These are phyloP conservation scores for Aurelia aurita complex sp. Pacific DNA, from an alignment of 30 jellyfish, hydroid and myxozoan species.

Conservation along the genomic window DNA sequence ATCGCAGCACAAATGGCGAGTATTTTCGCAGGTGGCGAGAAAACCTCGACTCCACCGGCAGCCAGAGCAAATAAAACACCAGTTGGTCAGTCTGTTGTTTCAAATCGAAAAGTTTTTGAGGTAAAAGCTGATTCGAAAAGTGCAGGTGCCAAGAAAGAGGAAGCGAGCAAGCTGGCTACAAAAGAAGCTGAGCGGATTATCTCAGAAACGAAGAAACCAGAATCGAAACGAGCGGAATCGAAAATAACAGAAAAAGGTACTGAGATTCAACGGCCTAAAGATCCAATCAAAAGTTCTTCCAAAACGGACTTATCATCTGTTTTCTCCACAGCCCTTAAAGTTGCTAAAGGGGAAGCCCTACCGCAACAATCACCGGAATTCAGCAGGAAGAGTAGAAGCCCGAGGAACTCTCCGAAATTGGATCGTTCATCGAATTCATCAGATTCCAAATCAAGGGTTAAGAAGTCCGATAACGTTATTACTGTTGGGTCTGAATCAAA, in stretches of 20 bases:
- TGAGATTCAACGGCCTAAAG: slow-evolving; percentile 7
- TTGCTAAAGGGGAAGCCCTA: slow-evolving; percentile 52
- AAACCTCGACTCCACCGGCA: slow-evolving; percentile 29
- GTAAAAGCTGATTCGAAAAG: not conserved
- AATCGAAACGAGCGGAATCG: not conserved
- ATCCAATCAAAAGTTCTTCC: not conserved
- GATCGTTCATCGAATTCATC: slow-evolving; percentile 21
- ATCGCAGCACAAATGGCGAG: slow-evolving; percentile 99
- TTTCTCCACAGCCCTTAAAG: slow-evolving; percentile 41
- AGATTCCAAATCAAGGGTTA: slow-evolving; percentile 10
- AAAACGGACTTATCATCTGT: slow-evolving; percentile 17
- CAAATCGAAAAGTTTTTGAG: slow-evolving; percentile 40
- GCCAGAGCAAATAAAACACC: slow-evolving; percentile 24
- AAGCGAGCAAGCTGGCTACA: not conserved
- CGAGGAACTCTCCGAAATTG: slow-evolving; percentile 44
- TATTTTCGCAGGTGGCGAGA: slow-evolving; percentile 62
- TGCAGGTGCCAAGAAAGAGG: not conserved
- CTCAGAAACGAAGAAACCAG: not conserved
- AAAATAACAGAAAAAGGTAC: not conserved
- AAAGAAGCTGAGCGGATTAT: not conserved
- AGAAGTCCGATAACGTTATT: slow-evolving; percentile 19
- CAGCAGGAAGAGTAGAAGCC: slow-evolving; percentile 33
- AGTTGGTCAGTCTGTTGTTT: slow-evolving; percentile 18
- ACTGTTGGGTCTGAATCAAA: slow-evolving; percentile 17
- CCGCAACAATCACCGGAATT: slow-evolving; percentile 36